These are phyloP conservation scores for Papilio polytes DNA, from an alignment of 1,140 invertebrate species.

Conservation along the genomic window DNA sequence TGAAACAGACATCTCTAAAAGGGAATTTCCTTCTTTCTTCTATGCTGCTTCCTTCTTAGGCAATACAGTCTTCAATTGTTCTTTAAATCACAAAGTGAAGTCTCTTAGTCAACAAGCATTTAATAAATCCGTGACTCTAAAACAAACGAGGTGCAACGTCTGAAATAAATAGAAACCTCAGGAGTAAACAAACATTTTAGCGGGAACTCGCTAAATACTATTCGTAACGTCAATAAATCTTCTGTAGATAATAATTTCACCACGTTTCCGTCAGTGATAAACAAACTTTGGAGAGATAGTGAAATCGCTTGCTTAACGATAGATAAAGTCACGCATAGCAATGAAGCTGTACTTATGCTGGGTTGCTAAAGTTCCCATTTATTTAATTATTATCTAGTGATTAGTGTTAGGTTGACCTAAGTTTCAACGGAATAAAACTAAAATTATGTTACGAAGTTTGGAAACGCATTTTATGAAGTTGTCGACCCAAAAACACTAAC, in stretches of 20 bases:
- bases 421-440: no score
- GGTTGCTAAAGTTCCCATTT: no score
- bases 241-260: constrained; percentile 36
- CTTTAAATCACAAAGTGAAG: background rate
- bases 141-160: background rate
- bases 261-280: constrained; percentile 35
- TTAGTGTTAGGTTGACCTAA: no score
- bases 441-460: no score
- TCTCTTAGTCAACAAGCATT: background rate
- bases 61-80: background rate
- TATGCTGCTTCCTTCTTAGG: no score
- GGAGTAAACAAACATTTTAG: constrained; percentile 32
- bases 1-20: background rate
- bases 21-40: background rate
- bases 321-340: constrained; percentile 27
- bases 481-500: no score
- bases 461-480: no score
- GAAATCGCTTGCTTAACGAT: constrained; percentile 33
- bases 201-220: constrained; percentile 29
- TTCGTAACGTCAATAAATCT: constrained; percentile 39
- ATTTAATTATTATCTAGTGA: no score
- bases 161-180: constrained; percentile 2
- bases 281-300: constrained; percentile 37
- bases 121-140: background rate
- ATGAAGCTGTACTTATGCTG: background rate